Percentiles rank a stretch among this genome's conserved stretches.
phyloP scores from a whole-genome alignment of 2,888 invertebrate species.

The Apamea epomidion region DNA sequence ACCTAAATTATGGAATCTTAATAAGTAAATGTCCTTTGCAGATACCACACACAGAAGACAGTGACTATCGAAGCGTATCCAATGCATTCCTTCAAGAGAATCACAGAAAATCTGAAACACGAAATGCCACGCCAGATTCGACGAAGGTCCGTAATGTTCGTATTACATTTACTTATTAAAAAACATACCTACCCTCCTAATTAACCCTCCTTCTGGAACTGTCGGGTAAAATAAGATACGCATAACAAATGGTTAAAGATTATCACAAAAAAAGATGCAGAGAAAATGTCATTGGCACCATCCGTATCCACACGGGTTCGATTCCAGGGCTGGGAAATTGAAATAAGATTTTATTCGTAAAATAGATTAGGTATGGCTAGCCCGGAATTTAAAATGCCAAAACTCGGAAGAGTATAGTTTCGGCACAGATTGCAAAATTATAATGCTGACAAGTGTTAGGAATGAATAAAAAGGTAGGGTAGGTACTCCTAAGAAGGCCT shows the following conservation, averaged over 20 bases:
- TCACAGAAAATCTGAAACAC: conserved; percentile 82
- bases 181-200: neutral
- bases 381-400: neutral
- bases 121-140: conserved; percentile 86
- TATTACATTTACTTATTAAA: conserved; percentile 1
- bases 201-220: too few relatives aligned
- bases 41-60: conserved; percentile 81
- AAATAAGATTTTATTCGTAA: neutral
- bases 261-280: neutral
- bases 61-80: conserved; percentile 84
- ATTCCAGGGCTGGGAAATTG: neutral
- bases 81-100: conserved; percentile 87
- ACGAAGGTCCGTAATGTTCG: conserved; percentile 76
- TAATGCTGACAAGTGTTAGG: neutral
- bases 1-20: neutral
- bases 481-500: neutral
- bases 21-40: conserved; percentile 65
- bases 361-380: neutral
- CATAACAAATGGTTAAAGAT: neutral
- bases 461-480: neutral
- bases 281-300: neutral
- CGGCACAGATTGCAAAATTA: neutral
- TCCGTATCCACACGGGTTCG: neutral
- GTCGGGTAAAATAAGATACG: neutral
- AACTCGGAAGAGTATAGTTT: neutral